A percentile compares a stretch with the other conserved stretches of the same genome.
phyloP scores from a whole-genome alignment of 2,113 vertebrate genomes.

The Muscicapa adusta region DNA sequence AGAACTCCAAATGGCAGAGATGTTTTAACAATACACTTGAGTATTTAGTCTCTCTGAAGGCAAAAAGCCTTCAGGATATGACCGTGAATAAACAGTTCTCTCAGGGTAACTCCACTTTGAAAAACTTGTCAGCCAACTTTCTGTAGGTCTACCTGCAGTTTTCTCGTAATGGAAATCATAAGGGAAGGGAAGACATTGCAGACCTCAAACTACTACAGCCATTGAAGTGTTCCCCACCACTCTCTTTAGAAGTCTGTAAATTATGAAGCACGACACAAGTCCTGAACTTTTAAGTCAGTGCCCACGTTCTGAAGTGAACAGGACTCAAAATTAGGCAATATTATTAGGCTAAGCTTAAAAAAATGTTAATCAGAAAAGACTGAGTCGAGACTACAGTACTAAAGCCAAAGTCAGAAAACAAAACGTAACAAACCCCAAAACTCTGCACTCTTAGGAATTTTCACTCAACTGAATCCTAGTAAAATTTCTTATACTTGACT shows the following conservation, averaged over 20 bases:
- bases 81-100: neutral
- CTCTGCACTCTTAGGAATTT: neutral
- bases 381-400: neutral
- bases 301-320: neutral
- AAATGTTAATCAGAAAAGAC: neutral
- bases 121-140: neutral
- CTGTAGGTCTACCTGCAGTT: neutral
- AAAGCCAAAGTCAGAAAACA: neutral
- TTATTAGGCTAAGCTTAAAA: neutral
- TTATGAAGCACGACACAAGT: fast-evolving
- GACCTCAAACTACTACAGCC: neutral
- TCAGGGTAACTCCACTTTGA: neutral
- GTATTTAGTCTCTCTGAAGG: neutral
- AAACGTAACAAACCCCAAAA: neutral
- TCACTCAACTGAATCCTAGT: neutral
- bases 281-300: neutral
- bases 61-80: neutral
- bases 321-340: neutral
- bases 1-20: neutral
- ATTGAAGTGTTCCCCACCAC: neutral
- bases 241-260: neutral
- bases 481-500: neutral
- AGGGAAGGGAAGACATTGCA: neutral
- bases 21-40: neutral
- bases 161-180: neutral